phyloP scores from a whole-genome alignment of 2,888 invertebrate species.

The Pedicia rivosa region DNA sequence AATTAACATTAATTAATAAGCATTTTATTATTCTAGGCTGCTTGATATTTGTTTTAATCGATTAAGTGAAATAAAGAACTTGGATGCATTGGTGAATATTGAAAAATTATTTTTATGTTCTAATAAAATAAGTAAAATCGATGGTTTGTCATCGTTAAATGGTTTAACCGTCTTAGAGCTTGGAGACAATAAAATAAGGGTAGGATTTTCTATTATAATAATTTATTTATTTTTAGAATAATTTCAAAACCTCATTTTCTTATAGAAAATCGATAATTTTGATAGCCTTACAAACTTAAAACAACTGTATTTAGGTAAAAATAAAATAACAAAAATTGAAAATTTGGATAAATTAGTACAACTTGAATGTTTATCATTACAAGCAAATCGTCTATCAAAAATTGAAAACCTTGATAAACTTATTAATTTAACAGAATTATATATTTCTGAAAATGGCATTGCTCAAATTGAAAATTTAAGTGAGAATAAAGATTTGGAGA shows the following conservation, averaged over 20 bases:
- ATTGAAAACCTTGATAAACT: slow-evolving; percentile 73
- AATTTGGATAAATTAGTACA: slow-evolving; percentile 57
- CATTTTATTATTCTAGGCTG: slow-evolving; percentile 37
- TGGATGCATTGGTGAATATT: slow-evolving; percentile 57
- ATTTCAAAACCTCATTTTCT: too few relatives aligned
- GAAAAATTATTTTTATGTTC: slow-evolving; percentile 77
- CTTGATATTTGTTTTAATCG: slow-evolving; percentile 94
- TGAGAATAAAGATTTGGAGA: slow-evolving; percentile 52
- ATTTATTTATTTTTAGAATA: too few relatives aligned
- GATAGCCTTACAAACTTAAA: slow-evolving; percentile 56
- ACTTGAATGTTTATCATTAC: slow-evolving; percentile 69
- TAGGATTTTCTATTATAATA: too few relatives aligned
- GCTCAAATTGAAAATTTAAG: slow-evolving; percentile 59
- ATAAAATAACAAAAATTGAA: slow-evolving; percentile 79
- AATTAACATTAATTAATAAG: slow-evolving; percentile 1
- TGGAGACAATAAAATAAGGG: slow-evolving; percentile 86
- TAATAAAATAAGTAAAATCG: slow-evolving; percentile 75
- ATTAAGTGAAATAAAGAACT: slow-evolving; percentile 68
- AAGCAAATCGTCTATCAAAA: slow-evolving; percentile 75
- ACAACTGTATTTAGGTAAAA: slow-evolving; percentile 81
- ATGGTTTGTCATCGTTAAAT: slow-evolving; percentile 67
- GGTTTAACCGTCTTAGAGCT: slow-evolving; percentile 76
- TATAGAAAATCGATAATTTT: slow-evolving; percentile 72
- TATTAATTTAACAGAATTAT: slow-evolving; percentile 65
- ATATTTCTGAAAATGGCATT: slow-evolving; percentile 88